Conservation (phyloP, 2,797 vertebrate species). For the Crocodylus rhombifer region DNA sequence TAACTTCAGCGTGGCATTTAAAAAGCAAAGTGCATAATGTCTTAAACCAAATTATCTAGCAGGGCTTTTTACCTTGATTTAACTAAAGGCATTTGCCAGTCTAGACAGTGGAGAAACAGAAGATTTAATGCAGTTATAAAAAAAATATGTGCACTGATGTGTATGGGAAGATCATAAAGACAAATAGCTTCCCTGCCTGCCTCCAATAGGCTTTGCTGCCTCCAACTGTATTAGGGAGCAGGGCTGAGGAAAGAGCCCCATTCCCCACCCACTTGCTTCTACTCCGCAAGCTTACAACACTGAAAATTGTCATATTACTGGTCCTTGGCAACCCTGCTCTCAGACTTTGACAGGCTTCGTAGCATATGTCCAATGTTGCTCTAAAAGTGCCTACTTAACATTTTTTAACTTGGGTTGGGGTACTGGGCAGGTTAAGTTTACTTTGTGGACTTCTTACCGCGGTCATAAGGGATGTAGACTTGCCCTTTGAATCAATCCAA, state of each 20-base stretch:
- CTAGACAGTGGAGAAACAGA: background rate
- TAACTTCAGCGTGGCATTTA: background rate
- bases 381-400: no score
- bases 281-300: no score
- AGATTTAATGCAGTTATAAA: background rate
- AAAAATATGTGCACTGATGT: background rate
- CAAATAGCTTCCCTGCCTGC: background rate
- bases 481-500: background rate
- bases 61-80: slow-evolving; percentile 34
- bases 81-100: slow-evolving; percentile 21
- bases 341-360: no score
- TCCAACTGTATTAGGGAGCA: no score
- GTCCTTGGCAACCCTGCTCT: no score
- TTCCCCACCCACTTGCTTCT: no score
- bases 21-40: background rate
- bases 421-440: accelerated
- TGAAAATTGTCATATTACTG: no score
- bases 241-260: no score
- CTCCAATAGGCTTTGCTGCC: no score
- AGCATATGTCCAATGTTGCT: no score
- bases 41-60: slow-evolving; percentile 55
- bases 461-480: background rate
- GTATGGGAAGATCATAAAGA: background rate
- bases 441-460: background rate
- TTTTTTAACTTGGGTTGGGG: background rate